Percentiles rank a stretch among this genome's conserved stretches.
Conservation (phyloP, 2,797 vertebrate species). For the Danio kyathit region DNA sequence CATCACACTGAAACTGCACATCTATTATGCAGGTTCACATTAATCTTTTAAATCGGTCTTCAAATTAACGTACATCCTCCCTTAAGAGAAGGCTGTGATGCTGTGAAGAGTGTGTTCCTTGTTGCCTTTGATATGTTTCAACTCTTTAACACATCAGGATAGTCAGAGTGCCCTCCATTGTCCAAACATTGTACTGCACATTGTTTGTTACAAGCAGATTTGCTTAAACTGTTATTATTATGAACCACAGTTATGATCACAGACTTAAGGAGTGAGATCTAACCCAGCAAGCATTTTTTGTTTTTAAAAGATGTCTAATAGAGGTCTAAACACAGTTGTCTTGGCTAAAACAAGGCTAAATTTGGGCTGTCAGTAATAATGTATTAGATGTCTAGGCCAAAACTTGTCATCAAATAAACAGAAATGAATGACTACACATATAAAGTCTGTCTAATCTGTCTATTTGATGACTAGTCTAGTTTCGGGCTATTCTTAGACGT, state of each 20-base stretch:
- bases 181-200: slow-evolving; percentile 67
- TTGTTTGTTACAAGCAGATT: background rate
- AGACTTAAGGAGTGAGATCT: background rate
- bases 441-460: too few species aligned
- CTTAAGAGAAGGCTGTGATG: slow-evolving; percentile 59
- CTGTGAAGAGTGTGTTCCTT: slow-evolving; percentile 56
- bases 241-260: slow-evolving; percentile 4
- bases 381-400: too few species aligned
- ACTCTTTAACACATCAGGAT: slow-evolving; percentile 65
- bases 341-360: too few species aligned
- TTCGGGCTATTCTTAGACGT: too few species aligned
- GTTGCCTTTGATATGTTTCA: slow-evolving; percentile 50
- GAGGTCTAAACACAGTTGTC: too few species aligned
- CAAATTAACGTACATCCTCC: slow-evolving; percentile 68
- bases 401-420: too few species aligned
- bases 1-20: slow-evolving; percentile 60
- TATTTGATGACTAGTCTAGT: too few species aligned
- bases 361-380: too few species aligned
- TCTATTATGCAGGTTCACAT: slow-evolving; percentile 65
- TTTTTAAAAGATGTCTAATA: too few species aligned
- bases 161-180: slow-evolving; percentile 85
- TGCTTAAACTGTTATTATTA: background rate
- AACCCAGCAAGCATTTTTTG: background rate
- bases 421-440: too few species aligned
- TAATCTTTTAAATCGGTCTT: slow-evolving; percentile 69